phyloP scores from a whole-genome alignment of 2,797 vertebrate species.

The Poecilia picta region DNA sequence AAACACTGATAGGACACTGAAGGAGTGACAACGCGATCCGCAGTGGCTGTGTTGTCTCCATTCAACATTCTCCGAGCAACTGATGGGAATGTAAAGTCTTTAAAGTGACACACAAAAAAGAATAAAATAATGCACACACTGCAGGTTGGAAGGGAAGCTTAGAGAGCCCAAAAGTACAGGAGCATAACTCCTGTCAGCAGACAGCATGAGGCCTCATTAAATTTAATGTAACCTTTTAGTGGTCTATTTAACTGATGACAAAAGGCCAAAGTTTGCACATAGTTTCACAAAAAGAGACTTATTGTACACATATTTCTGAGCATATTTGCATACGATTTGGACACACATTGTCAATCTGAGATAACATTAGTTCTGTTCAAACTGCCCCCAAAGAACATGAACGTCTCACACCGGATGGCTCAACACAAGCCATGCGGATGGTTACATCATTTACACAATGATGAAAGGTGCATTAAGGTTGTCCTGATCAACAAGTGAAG shows the following conservation, averaged over 20 bases:
- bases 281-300: slow-evolving; percentile 33
- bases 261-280: slow-evolving; percentile 58
- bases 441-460: not conserved
- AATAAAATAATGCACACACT: not conserved
- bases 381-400: not conserved
- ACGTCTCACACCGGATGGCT: not conserved
- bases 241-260: slow-evolving; percentile 54
- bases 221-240: slow-evolving; percentile 64
- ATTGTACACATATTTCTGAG: slow-evolving; percentile 1
- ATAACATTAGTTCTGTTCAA: not conserved
- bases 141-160: not conserved
- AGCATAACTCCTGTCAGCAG: slow-evolving; percentile 40
- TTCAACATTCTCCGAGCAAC: slow-evolving; percentile 22
- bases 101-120: not conserved
- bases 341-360: not conserved
- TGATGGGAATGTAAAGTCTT: slow-evolving; percentile 6
- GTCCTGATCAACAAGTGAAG: not conserved
- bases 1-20: slow-evolving; percentile 39
- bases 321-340: slow-evolving; percentile 11
- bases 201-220: slow-evolving; percentile 57
- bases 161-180: slow-evolving; percentile 5
- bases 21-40: slow-evolving; percentile 15
- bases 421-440: not conserved
- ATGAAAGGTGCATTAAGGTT: not conserved
- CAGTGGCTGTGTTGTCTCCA: slow-evolving; percentile 20